phyloP scores from a whole-genome alignment of 2,797 vertebrate genomes.

The Chrosomus eos region DNA sequence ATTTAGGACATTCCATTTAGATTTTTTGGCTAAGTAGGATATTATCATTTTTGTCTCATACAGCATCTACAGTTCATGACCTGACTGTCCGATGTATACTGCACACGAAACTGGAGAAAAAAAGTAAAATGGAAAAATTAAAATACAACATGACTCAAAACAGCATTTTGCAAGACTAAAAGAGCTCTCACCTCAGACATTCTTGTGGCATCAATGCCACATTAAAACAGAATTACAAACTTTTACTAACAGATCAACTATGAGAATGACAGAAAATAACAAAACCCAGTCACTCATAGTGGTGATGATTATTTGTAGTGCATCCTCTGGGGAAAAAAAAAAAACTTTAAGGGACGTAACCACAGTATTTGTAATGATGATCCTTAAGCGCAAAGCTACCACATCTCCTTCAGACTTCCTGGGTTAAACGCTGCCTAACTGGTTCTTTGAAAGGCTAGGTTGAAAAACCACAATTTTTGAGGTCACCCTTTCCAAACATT shows the following conservation, averaged over 20 bases:
- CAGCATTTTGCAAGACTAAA: background rate
- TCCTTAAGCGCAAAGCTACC: slow-evolving; percentile 16
- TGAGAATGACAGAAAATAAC: slow-evolving; percentile 4
- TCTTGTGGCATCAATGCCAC: background rate
- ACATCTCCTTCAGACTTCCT: slow-evolving; percentile 7
- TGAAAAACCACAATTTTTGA: slow-evolving; percentile 10
- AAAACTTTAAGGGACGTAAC: background rate
- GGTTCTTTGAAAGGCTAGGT: slow-evolving; percentile 13
- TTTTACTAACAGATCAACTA: slow-evolving; percentile 2
- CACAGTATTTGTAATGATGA: background rate
- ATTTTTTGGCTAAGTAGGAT: background rate
- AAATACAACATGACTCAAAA: background rate
- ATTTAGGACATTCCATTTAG: background rate
- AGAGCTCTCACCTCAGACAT: background rate
- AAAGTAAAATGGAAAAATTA: background rate
- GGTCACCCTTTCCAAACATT: slow-evolving; percentile 17
- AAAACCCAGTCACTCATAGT: slow-evolving; percentile 10
- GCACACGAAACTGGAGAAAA: background rate
- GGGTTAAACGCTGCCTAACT: slow-evolving; percentile 30
- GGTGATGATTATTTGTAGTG: background rate
- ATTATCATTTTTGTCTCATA: background rate
- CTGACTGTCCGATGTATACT: background rate
- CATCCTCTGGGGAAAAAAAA: background rate
- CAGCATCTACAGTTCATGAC: background rate
- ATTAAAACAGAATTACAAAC: slow-evolving; percentile 5